phyloP scores from a whole-genome alignment of 37 sponge, comb jelly and placozoan species.

The Hexactinellida sp. region DNA sequence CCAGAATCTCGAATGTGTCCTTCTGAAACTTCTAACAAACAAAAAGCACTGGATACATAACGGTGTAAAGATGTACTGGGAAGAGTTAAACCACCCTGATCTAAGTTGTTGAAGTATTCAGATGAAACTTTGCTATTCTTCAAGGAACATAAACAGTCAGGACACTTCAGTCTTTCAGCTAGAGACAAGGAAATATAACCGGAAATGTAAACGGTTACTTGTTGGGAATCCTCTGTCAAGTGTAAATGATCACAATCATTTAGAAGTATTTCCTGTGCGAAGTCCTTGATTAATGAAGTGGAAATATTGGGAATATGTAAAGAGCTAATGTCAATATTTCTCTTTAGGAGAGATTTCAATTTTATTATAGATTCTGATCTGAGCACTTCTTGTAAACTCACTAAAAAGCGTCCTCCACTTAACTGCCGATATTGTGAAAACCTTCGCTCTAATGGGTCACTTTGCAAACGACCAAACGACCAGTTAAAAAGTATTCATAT shows the following conservation, averaged over 20 bases:
- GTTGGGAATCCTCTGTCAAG: neutral
- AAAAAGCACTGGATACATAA: neutral
- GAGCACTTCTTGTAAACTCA: neutral
- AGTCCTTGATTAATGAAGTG: neutral
- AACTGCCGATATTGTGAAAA: neutral
- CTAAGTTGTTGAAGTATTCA: neutral
- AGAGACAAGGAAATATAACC: neutral
- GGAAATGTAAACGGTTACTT: neutral
- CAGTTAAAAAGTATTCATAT: neutral
- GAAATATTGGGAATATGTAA: neutral
- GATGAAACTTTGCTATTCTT: neutral
- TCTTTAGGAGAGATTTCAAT: slow-evolving; percentile 14
- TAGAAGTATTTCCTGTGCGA: neutral
- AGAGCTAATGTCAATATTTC: slow-evolving; percentile 15
- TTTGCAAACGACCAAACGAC: neutral
- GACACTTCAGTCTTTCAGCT: too few relatives aligned
- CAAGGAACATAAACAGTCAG: slow-evolving; percentile 4
- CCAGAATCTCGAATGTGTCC: neutral
- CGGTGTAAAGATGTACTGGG: neutral
- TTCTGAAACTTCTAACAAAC: neutral
- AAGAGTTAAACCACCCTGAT: slow-evolving; percentile 6
- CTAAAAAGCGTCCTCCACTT: neutral
- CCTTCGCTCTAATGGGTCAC: slow-evolving; percentile 1
- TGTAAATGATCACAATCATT: slow-evolving; percentile 7
- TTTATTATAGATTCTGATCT: neutral